phyloP scores from a whole-genome alignment of 1,140 invertebrate species.

The Dendrolimus kikuchii region DNA sequence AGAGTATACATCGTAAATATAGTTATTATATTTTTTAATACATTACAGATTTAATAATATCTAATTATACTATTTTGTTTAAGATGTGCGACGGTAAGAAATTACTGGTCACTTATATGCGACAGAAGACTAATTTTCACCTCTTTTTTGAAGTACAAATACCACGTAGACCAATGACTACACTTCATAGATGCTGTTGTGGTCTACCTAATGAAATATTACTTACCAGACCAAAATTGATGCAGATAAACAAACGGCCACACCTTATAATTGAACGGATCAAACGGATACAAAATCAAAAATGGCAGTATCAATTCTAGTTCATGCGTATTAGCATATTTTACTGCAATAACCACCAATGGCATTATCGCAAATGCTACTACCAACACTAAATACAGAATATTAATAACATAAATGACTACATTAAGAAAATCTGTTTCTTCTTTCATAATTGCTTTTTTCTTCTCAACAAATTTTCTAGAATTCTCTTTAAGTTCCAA shows the following conservation, averaged over 20 bases:
- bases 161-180: too few species aligned
- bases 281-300: constrained; percentile 20
- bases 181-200: too few species aligned
- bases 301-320: constrained; percentile 15
- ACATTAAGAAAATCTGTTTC: constrained; percentile 13
- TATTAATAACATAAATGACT: constrained; percentile 9
- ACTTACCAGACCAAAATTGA: constrained; percentile 20
- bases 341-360: constrained; percentile 12
- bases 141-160: too few species aligned
- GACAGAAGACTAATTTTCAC: too few species aligned
- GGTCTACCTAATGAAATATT: neutral
- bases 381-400: constrained; percentile 4
- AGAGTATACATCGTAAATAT: too few species aligned
- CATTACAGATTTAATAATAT: too few species aligned
- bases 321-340: constrained; percentile 12
- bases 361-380: constrained; percentile 14
- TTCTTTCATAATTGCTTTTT: constrained; percentile 9
- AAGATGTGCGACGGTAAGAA: too few species aligned
- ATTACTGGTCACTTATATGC: too few species aligned
- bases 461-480: neutral
- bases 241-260: constrained; percentile 20
- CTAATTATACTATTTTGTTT: too few species aligned
- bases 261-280: constrained; percentile 12
- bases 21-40: too few species aligned
- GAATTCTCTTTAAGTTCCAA: constrained; percentile 4